Evolutionary conservation across 2,888 invertebrate genomes (phyloP).

Genomic region (Chrysomela aeneicollis): DNA sequence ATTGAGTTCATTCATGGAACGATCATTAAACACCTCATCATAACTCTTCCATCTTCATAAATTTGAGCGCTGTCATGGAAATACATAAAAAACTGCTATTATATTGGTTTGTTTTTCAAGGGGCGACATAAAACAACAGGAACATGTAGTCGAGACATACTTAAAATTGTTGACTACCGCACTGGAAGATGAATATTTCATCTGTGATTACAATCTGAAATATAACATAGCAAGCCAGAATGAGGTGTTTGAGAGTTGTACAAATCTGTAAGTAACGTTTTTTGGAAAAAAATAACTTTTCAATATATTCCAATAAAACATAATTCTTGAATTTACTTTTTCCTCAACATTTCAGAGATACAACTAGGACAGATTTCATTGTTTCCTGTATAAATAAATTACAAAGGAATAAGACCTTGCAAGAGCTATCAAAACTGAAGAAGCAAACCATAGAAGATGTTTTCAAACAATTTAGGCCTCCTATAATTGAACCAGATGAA

Average conservation of each 20-base stretch:
- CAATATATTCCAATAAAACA: background rate
- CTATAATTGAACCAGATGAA: slow-evolving; percentile 32
- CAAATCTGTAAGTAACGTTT: slow-evolving; percentile 49
- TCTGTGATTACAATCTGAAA: slow-evolving; percentile 57
- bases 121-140: slow-evolving; percentile 51
- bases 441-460: slow-evolving; percentile 42
- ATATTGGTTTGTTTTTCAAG: too few relatives aligned
- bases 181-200: slow-evolving; percentile 58
- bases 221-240: slow-evolving; percentile 54
- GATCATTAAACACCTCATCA: too few relatives aligned
- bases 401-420: slow-evolving; percentile 44
- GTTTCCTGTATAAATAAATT: slow-evolving; percentile 52
- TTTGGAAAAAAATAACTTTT: background rate
- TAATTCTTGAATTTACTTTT: too few relatives aligned
- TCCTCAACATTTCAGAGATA: slow-evolving; percentile 53
- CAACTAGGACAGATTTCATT: slow-evolving; percentile 55
- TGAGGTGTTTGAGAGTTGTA: slow-evolving; percentile 54
- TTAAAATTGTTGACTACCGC: slow-evolving; percentile 53
- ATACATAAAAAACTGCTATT: too few relatives aligned
- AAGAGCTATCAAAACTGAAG: slow-evolving; percentile 41
- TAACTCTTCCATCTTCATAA: too few relatives aligned
- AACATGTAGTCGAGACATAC: slow-evolving; percentile 54
- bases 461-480: slow-evolving; percentile 44
- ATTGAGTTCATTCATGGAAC: too few relatives aligned
- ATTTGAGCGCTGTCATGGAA: too few relatives aligned